Conservation (phyloP, 2,888 invertebrate species). For the Phragmatobia fuliginosa region DNA sequence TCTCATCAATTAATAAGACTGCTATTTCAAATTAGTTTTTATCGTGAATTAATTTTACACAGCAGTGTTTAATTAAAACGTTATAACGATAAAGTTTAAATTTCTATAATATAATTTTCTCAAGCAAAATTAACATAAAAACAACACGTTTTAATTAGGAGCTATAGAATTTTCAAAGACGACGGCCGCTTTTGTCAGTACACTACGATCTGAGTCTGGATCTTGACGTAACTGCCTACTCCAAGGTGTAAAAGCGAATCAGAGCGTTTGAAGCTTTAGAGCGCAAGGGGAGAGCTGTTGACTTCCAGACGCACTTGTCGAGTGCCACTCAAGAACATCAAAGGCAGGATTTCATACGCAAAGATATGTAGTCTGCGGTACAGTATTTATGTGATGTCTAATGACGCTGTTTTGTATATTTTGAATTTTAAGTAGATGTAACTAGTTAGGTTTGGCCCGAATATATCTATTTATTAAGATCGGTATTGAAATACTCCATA, state of each 20-base stretch:
- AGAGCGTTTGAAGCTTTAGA: slow-evolving; percentile 74
- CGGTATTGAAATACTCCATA: neutral
- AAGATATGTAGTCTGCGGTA: slow-evolving; percentile 47
- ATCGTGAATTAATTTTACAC: neutral
- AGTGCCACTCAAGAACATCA: slow-evolving; percentile 79
- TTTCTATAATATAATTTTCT: neutral
- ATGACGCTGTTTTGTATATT: slow-evolving; percentile 39
- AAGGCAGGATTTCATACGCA: slow-evolving; percentile 59
- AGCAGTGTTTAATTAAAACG: slow-evolving; percentile 2
- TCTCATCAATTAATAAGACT: neutral
- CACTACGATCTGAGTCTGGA: slow-evolving; percentile 40
- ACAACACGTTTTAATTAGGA: slow-evolving; percentile 45
- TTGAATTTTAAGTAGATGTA: slow-evolving; percentile 22
- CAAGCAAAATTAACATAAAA: slow-evolving; percentile 12
- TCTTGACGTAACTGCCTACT: slow-evolving; percentile 62
- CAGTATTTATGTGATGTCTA: slow-evolving; percentile 45
- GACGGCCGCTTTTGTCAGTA: slow-evolving; percentile 39
- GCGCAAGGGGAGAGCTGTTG: slow-evolving; percentile 67
- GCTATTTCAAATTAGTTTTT: neutral
- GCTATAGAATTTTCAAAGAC: slow-evolving; percentile 39
- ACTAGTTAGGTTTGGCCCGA: too few species aligned
- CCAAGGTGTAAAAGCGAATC: slow-evolving; percentile 81
- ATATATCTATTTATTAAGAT: neutral
- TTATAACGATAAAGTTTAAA: neutral
- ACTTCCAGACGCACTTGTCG: slow-evolving; percentile 70